These are phyloP conservation scores for Tupiocoris notatus DNA, from an alignment of 2,888 invertebrate genomes.

Conservation along the genomic window DNA sequence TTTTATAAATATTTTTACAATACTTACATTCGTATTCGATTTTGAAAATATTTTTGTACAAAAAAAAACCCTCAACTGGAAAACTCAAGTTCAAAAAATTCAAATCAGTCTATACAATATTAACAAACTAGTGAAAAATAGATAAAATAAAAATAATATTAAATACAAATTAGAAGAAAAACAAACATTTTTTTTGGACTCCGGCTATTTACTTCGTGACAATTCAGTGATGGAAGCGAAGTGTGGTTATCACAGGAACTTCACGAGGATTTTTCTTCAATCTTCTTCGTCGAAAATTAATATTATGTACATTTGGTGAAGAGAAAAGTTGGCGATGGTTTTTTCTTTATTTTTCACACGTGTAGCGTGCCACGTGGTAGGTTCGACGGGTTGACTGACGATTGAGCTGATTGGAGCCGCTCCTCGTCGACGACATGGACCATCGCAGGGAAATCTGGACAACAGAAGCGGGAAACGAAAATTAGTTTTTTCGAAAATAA, in stretches of 20 bases:
- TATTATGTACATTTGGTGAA: slow-evolving; percentile 21
- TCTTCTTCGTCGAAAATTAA: slow-evolving; percentile 8
- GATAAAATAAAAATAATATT: background rate
- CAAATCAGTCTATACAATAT: slow-evolving; percentile 39
- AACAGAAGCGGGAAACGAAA: no score
- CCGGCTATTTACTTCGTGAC: background rate
- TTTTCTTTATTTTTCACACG: slow-evolving; percentile 21
- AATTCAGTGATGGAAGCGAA: slow-evolving; percentile 38
- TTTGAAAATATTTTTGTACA: slow-evolving; percentile 10
- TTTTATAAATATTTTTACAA: slow-evolving; percentile 26
- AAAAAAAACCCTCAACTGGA: slow-evolving; percentile 6
- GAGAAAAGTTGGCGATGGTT: background rate
- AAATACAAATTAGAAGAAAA: no score
- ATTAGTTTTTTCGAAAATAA: no score
- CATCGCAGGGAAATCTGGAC: slow-evolving; percentile 10
- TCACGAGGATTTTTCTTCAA: slow-evolving; percentile 39
- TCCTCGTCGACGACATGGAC: slow-evolving; percentile 31
- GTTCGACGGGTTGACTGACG: slow-evolving; percentile 2
- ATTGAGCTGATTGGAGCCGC: slow-evolving; percentile 25
- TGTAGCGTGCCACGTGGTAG: slow-evolving; percentile 35
- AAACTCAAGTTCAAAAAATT: background rate
- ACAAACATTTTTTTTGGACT: background rate
- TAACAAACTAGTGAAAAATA: slow-evolving; percentile 3
- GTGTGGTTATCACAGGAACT: slow-evolving; percentile 44
- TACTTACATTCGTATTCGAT: slow-evolving; percentile 19